Evolutionary conservation across 2,888 invertebrate genomes (phyloP), one percentile per base, ranked within the genome.

Genomic region (Clistopyga incitator): DNA sequence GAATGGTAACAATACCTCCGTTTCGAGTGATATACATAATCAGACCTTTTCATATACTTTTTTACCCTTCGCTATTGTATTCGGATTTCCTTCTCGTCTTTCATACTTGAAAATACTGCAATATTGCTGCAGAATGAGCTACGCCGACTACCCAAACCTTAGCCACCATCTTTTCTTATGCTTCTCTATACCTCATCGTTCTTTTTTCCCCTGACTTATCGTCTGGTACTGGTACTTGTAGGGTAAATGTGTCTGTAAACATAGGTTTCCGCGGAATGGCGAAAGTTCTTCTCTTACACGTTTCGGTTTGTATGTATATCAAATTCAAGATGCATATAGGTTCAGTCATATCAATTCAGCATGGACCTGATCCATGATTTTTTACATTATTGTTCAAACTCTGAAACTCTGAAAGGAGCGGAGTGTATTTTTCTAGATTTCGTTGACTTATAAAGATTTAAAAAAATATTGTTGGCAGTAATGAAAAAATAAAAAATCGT

Each of bases 21-120:
- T 34, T 38, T 20, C 10, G 42, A 64, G 38, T 64, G 38, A 11
- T 18, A n/a, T 64, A 64, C 42, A 42, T 42, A 64, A 42, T 64
- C 64, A 42, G 38, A 64, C 64, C 11, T 64, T 42, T 38, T 20
- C 20, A 38, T 64, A 10, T 64, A 42, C 64, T 42, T 64, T 13
- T 64, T 20, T 15, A 64, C 64, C 64, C 64, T 64, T 64, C 13
- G 64, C 64, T 64, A 13, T 64, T 38, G 20, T 38, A 64, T 64
- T 18, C 38, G 20, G 42, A 64, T 64, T 64, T 64, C 38, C 42
- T 38, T 18, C 38, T 38, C 38, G 38, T 38, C n/a, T 61, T 61
- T 61, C 38, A 18, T 61, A 8, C 10, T 18, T 8, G 42, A 13
- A 64, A 20, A 13, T 20, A 25, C 38, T 38, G 11, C 34, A 64